Evolutionary conservation across 2,113 vertebrate genomes (phyloP), one percentile per base, ranked within the genome.

Genomic region (Chaenocephalus aceratus): DNA sequence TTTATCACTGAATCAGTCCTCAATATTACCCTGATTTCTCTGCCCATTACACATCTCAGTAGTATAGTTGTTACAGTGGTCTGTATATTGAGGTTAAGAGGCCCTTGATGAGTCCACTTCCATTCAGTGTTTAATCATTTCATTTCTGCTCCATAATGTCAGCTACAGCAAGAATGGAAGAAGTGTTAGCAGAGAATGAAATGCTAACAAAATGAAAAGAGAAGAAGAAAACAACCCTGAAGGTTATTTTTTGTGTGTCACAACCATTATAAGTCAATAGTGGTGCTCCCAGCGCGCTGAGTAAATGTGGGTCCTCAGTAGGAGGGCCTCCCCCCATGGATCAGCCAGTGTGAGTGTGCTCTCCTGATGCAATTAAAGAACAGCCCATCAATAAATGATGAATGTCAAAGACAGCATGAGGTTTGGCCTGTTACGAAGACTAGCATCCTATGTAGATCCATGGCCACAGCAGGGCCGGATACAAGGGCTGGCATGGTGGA

Each of bases 321-420:
- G 89, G 88, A 80, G 73, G 87, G 76, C 84, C 57, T 54, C 62
- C 77, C 36, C 87, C 89, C 57, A 0, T 52, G 72, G 83, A 84
- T 88, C 41, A 80, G 83, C 79, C 89, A 82, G 89, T 84, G 87
- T 83, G 92, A 88, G 75, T 71, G 83, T 73, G 84, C 86, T 88
- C 77, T 86, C 87, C 87, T 58, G 73, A 89, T 85, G 91, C 93
- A 95, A 93, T 95, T 95, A 95, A 94, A 94, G 83, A 72, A 76
- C 60, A 70, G 51, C 46, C 72, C 90, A 90, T 96, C 92, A 93
- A 96, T 95, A 95, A 95, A 90, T 92, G 86, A 95, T 95, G 91
- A 95, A 96, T 96, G 95, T 91, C 95, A 95, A 90, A 81, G 91
- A 63, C 92, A 92, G 94, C 91, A 5, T 92, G 94, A 83, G 83